Evolutionary conservation across 2,113 vertebrate genomes (phyloP), one percentile per base, ranked within the genome.

Genomic region (Macrotus californicus): DNA sequence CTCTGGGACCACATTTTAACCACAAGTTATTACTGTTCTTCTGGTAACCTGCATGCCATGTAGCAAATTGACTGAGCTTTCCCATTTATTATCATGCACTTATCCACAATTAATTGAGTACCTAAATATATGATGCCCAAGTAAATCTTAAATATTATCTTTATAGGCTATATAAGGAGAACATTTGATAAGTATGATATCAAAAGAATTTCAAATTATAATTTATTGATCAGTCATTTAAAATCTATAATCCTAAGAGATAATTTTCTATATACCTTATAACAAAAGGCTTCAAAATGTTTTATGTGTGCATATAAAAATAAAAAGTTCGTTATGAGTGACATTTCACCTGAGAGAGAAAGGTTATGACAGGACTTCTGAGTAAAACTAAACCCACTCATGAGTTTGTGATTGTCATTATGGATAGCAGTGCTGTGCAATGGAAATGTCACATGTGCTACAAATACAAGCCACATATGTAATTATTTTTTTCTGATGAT

Each of bases 61-160:
- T 83, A 70, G 52, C 66, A 80, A 95, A 94, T 83, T 73, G 90
- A 85, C 52, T 19, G 82, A 86, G 10, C 80, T 90, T 94, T 95
- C n/a, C 7, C 50, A 86, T 76, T 83, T 87, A 84, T 67, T 81
- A 67, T 87, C 46, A 48, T 66, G 29, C 22, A 70, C 14, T 79
- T 95, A 75, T 31, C 18, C 8, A 76, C 46, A 39, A 85, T 91
- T 81, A 95, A 85, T 16, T 22, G 22, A 6, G 10, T 50, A 64
- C 31, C 59, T 84, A 84, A 75, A 81, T 89, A 48, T 54, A 61
- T 52, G 26, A 54, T 90, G 3, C 16, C n/a, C 36, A 93, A 85
- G n/a, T 79, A 85, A 91, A 89, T 39, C 48, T 89, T 89, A 73
- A 72, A 88, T 83, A 48, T 75, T 39, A 50, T 85, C 85, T 94